Evolutionary conservation across 2,797 vertebrate species (phyloP).

Genomic region (Micrastur ruficollis): DNA sequence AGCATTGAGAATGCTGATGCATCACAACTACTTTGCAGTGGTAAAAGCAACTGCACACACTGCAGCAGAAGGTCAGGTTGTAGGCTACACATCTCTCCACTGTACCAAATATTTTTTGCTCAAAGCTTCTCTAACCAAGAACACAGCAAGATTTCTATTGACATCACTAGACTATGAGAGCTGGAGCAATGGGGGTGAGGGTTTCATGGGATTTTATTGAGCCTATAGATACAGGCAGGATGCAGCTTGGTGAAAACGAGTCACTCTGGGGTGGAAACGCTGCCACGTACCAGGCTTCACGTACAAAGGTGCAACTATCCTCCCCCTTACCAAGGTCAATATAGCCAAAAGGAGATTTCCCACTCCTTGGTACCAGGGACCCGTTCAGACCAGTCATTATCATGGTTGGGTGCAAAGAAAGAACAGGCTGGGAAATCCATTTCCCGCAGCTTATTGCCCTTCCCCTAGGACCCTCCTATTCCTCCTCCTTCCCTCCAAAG

Average conservation of each 20-base stretch:
- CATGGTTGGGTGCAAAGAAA: not conserved
- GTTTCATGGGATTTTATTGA: not conserved
- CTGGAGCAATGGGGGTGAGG: not conserved
- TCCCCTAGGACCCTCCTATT: accelerated
- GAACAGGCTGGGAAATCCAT: not conserved
- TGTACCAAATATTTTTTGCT: not conserved
- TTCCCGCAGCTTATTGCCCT: not conserved
- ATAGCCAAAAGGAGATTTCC: not conserved
- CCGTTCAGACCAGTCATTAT: not conserved
- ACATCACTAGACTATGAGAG: not conserved
- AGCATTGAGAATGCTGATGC: not conserved
- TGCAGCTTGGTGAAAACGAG: not conserved
- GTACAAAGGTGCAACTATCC: not conserved
- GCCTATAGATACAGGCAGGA: not conserved
- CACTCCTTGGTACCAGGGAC: not conserved
- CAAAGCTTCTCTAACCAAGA: not conserved
- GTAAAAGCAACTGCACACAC: not conserved
- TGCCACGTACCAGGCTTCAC: accelerated
- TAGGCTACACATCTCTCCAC: not conserved
- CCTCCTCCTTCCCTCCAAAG: not conserved
- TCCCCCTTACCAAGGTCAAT: not conserved
- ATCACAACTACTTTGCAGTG: not conserved
- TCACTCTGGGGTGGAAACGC: not conserved
- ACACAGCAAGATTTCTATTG: not conserved
- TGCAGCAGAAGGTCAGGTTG: not conserved